Percentiles rank a stretch among this genome's conserved stretches.
These are phyloP conservation scores for Emys orbicularis DNA, from an alignment of 2,797 vertebrate genomes.

Conservation along the genomic window DNA sequence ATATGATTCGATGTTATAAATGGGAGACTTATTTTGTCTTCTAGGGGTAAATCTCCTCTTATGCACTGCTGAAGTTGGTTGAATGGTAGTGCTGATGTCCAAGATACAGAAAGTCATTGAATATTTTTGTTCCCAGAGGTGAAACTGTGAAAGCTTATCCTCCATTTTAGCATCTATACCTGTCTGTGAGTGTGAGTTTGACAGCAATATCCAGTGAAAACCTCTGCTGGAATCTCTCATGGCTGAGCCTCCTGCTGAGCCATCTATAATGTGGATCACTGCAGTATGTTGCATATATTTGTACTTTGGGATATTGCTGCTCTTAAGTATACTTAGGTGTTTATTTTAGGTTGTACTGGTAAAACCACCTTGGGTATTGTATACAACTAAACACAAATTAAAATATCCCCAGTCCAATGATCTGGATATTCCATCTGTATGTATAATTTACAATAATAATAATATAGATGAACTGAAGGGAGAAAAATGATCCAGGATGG, in stretches of 20 bases:
- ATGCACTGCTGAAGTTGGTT: not conserved
- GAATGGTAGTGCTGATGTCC: not conserved
- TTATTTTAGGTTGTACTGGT: not conserved
- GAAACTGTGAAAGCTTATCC: not conserved
- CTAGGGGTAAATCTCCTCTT: rapidly evolving
- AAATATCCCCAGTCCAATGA: not conserved
- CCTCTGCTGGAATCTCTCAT: not conserved
- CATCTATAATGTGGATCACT: not conserved
- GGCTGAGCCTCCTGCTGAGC: not conserved
- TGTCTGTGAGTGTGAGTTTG: not conserved
- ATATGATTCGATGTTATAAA: not conserved
- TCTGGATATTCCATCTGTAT: not conserved
- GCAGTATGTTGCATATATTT: not conserved
- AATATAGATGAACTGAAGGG: not conserved
- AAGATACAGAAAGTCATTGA: not conserved
- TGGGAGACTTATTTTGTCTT: not conserved
- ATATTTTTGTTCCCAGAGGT: not conserved
- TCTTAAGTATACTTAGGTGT: not conserved
- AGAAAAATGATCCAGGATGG: not conserved
- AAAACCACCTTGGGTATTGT: not conserved
- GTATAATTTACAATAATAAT: not conserved
- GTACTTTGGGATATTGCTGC: not conserved
- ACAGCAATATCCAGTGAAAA: not conserved
- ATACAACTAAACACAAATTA: not conserved
- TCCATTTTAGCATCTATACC: not conserved